phyloP scores from a whole-genome alignment of 2,113 vertebrate species.

The Thryonomys swinderianus region DNA sequence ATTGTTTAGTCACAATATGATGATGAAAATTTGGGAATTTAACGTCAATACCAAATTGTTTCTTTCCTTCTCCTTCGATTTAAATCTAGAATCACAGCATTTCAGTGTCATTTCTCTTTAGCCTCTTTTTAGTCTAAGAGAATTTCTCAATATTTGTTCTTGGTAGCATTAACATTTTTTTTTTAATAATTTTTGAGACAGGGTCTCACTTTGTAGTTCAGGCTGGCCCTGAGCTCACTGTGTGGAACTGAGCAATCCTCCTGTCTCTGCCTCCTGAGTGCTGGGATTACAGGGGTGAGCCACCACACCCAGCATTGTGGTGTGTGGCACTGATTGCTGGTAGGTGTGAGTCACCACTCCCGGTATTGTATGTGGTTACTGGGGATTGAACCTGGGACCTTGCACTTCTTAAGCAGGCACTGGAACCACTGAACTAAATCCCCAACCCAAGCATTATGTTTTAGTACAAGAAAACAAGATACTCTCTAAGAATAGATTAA shows the following conservation, averaged over 20 bases:
- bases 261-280: not conserved
- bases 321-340: too few relatives aligned
- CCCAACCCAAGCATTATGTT: not conserved
- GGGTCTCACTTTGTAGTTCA: not conserved
- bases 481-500: slow-evolving; percentile 5
- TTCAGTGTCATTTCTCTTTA: slow-evolving; percentile 41
- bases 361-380: too few relatives aligned
- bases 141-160: slow-evolving; percentile 27
- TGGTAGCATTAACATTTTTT: slow-evolving; percentile 1
- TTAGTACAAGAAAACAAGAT: slow-evolving; percentile 49
- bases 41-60: not conserved
- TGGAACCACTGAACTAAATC: too few relatives aligned
- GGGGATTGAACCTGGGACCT: too few relatives aligned
- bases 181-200: not conserved
- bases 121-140: slow-evolving; percentile 1
- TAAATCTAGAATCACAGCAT: slow-evolving; percentile 9
- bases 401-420: too few relatives aligned
- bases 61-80: too few relatives aligned
- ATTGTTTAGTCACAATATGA: slow-evolving; percentile 25
- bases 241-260: not conserved
- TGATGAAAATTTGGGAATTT: slow-evolving; percentile 29
- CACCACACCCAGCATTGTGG: too few relatives aligned
- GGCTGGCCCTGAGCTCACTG: not conserved
- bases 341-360: too few relatives aligned
- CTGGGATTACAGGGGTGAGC: not conserved